A percentile compares a stretch with the other conserved stretches of the same genome.
Conservation (phyloP, 2,888 invertebrate genomes). For the Trissolcus japonicus region DNA sequence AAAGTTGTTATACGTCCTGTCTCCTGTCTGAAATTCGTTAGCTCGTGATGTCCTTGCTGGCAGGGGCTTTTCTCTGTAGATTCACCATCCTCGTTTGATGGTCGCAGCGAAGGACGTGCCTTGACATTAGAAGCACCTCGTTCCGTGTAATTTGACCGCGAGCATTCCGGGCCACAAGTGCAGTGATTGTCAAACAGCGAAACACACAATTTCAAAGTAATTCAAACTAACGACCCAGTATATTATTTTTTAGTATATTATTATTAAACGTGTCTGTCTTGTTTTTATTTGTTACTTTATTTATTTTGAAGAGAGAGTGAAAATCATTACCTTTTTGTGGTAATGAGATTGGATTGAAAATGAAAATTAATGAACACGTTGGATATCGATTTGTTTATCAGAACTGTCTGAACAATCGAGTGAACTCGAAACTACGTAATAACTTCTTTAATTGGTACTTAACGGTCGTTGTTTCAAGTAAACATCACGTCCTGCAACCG, state of each 20-base stretch:
- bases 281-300: too few relatives aligned
- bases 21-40: slow-evolving; percentile 27
- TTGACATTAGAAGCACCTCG: slow-evolving; percentile 72
- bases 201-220: too few relatives aligned
- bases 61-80: slow-evolving; percentile 44
- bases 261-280: too few relatives aligned
- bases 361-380: too few relatives aligned
- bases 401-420: slow-evolving; percentile 6
- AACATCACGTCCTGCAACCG: slow-evolving; percentile 13
- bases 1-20: slow-evolving; percentile 27
- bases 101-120: slow-evolving; percentile 63
- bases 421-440: slow-evolving; percentile 6
- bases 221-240: too few relatives aligned
- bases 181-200: slow-evolving; percentile 61
- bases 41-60: slow-evolving; percentile 14
- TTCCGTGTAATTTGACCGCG: slow-evolving; percentile 72
- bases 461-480: slow-evolving; percentile 21
- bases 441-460: slow-evolving; percentile 16
- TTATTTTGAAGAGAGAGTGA: not conserved
- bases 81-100: slow-evolving; percentile 52
- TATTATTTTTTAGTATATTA: too few relatives aligned
- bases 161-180: slow-evolving; percentile 72
- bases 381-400: not conserved
- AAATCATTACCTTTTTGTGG: not conserved
- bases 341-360: not conserved